Base-by-base conservation (phyloP, 2,888 invertebrate species). In the Yponomeuta malinellus region DNA sequence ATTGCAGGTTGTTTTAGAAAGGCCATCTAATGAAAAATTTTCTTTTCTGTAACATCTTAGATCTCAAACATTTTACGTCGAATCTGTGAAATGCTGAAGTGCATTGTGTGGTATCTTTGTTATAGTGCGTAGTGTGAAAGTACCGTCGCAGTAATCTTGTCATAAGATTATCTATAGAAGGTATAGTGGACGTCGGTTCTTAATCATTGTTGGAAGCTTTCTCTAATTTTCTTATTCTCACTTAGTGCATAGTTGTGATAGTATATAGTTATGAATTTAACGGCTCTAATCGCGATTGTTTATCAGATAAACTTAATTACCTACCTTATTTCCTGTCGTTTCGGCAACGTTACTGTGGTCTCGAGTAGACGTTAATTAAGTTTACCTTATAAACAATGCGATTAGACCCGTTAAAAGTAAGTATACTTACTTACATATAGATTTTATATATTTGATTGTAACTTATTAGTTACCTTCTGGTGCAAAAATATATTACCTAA, bases 141-240 rank as follows among this genome's bases (percentile, higher is more conserved):
- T 88, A 85, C 86, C 86, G 80, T 90, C 90, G 76, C 79, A 83
- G 84, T 89, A 86, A 89, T 91, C 91, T 91, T 90, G 78, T 72
- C 70, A 78, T 83, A 84, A 91, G 91, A 91, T 90, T 89, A 88
- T 78, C 85, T 87, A 81, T 80, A 82, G 87, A 91, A 81, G 89
- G 87, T 87, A 86, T 82, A 78, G 82, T 77, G 78, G 74, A 73
- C 71, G 71, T 73, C 71, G 72, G 73, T 71, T 75, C 76, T 70
- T 72, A 74, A 67, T 33, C 37, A 59, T 15, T 31, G 65, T 65
- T 65, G 48, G 52, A 52, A 68, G 52, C 31, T 52, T 68, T 15
- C 0, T 68, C 68, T 31, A 68, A 52, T 67, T 67, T 67, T 52
- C 29, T 68, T 29, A 48, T 52, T 68, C 52, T 31, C 29, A 68